A percentile compares a stretch with the other conserved stretches of the same genome.
These are phyloP conservation scores for Fistularia tabacaria DNA, from an alignment of 2,797 vertebrate species.

Conservation along the genomic window DNA sequence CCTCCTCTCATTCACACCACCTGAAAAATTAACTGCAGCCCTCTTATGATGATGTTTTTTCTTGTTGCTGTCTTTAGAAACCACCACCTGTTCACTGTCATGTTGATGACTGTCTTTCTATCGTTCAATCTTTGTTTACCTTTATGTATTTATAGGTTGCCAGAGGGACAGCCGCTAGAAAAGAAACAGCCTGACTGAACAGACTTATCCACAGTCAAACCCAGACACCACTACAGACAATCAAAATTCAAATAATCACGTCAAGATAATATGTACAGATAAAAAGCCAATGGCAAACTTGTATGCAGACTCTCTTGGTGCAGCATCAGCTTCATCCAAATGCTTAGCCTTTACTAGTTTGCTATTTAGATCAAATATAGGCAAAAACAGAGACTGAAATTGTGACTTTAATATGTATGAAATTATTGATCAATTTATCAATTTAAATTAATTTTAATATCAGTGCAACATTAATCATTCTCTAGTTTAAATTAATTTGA, in stretches of 20 bases:
- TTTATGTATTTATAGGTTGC: too few relatives aligned
- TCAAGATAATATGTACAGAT: background rate
- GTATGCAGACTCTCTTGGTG: background rate
- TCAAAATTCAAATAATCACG: too few relatives aligned
- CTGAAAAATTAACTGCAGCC: constrained; percentile 16
- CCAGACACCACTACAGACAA: too few relatives aligned
- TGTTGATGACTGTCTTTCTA: background rate
- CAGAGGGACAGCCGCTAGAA: too few relatives aligned
- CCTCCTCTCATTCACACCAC: constrained; percentile 31
- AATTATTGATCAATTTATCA: too few relatives aligned
- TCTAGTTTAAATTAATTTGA: too few relatives aligned
- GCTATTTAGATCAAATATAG: background rate
- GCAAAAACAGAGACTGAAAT: too few relatives aligned
- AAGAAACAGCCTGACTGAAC: too few relatives aligned
- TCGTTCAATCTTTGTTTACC: background rate
- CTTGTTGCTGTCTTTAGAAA: constrained; percentile 10
- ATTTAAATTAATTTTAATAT: too few relatives aligned
- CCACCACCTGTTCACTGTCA: background rate
- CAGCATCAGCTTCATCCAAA: background rate
- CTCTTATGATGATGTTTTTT: background rate
- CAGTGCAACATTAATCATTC: too few relatives aligned
- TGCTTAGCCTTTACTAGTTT: background rate
- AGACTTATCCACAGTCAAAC: too few relatives aligned
- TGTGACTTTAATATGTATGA: too few relatives aligned
- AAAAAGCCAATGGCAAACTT: constrained; percentile 1